Conservation (phyloP, 1,140 invertebrate species). For the Ptiloglossa arizonensis region DNA sequence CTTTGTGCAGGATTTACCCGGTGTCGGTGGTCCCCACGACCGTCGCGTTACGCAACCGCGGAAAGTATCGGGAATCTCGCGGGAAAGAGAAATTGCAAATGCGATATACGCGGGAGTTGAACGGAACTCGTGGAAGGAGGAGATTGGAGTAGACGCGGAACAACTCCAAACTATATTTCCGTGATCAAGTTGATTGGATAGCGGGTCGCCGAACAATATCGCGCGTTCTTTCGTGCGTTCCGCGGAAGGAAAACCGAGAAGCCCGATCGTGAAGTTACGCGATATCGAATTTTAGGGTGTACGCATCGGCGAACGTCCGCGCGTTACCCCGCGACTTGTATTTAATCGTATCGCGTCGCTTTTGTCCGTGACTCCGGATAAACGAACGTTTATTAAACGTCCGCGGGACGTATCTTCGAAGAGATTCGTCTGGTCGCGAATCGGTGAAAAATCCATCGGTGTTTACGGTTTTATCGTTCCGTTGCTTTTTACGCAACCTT, state of each 20-base stretch:
- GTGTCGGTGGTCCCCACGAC: no score
- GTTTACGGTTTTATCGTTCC: no score
- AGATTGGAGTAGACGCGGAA: constrained; percentile 61
- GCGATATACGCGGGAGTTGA: constrained; percentile 51
- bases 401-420: neutral
- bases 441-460: no score
- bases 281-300: constrained; percentile 24
- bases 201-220: constrained; percentile 57
- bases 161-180: constrained; percentile 64
- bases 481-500: neutral
- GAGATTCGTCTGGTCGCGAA: neutral
- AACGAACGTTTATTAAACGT: neutral
- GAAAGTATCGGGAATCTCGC: constrained; percentile 50
- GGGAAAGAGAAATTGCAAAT: constrained; percentile 63
- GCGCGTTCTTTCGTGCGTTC: constrained; percentile 39
- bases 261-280: constrained; percentile 4
- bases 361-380: neutral
- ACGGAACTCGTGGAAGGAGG: constrained; percentile 46
- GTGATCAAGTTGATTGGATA: constrained; percentile 65
- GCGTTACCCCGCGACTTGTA: neutral
- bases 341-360: constrained; percentile 9
- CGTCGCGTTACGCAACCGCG: constrained; percentile 43
- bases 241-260: constrained; percentile 43
- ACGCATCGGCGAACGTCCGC: neutral
- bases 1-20: constrained; percentile 1